These are phyloP conservation scores for Lasiurus borealis DNA, from an alignment of 2,113 vertebrate species.

Conservation along the genomic window DNA sequence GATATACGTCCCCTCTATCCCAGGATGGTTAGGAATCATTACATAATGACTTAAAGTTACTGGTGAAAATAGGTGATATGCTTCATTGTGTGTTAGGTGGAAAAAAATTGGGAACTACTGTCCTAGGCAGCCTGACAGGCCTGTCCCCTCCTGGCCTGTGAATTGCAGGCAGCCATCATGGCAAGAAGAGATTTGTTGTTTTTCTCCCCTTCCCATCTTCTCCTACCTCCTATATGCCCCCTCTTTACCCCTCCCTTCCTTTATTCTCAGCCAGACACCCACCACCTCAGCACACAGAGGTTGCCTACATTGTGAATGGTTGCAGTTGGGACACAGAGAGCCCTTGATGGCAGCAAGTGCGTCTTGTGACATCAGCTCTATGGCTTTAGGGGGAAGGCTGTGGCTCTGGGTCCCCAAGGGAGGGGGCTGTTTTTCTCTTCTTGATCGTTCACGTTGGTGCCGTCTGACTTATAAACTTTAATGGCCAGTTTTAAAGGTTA, in stretches of 20 bases:
- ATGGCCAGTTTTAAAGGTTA: constrained; percentile 90
- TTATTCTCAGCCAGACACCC: constrained; percentile 83
- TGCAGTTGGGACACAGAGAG: constrained; percentile 77
- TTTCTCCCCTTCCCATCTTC: not conserved
- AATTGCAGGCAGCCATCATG: not conserved
- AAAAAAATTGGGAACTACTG: constrained; percentile 17
- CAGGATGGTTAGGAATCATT: not conserved
- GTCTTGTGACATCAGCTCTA: constrained; percentile 88
- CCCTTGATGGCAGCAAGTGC: constrained; percentile 84
- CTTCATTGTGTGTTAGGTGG: not conserved
- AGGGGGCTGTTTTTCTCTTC: constrained; percentile 88
- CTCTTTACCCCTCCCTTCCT: constrained; percentile 60
- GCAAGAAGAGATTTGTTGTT: not conserved
- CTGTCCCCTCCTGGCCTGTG: not conserved
- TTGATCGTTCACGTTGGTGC: constrained; percentile 84
- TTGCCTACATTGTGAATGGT: constrained; percentile 77
- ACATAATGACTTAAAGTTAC: not conserved
- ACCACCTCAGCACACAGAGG: constrained; percentile 81
- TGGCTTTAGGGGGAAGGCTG: constrained; percentile 88
- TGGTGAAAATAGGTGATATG: constrained; percentile 16
- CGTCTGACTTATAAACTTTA: constrained; percentile 91
- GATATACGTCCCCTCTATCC: not conserved
- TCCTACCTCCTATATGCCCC: not conserved
- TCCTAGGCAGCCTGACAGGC: not conserved
- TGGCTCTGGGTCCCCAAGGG: constrained; percentile 86